Conservation (phyloP, 64 coral and sea anemone genomes). For the Actinia tenebrosa region DNA sequence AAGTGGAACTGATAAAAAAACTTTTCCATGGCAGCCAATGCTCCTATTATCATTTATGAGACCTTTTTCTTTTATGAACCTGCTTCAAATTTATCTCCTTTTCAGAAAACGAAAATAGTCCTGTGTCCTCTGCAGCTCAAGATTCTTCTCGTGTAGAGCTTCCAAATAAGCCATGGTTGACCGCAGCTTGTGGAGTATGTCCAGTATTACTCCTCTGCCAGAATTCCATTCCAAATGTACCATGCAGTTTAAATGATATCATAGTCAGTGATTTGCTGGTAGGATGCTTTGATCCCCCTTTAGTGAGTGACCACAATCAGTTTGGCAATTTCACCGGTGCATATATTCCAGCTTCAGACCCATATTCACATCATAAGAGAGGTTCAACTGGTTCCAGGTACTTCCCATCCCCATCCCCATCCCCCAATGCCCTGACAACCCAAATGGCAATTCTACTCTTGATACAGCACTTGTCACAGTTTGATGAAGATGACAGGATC, state of each 20-base stretch:
- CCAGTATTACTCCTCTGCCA: slow-evolving; percentile 86
- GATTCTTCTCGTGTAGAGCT: slow-evolving; percentile 48
- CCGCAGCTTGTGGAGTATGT: slow-evolving; percentile 76
- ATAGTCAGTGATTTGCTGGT: slow-evolving; percentile 88
- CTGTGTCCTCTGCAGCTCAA: slow-evolving; percentile 32
- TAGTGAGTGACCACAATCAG: slow-evolving; percentile 79
- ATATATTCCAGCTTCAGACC: slow-evolving; percentile 10
- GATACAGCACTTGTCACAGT: slow-evolving; percentile 88
- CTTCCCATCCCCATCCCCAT: neutral
- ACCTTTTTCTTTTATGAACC: too few species aligned
- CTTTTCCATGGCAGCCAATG: too few species aligned
- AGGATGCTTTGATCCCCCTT: slow-evolving; percentile 74
- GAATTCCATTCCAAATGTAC: slow-evolving; percentile 84
- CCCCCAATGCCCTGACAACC: slow-evolving; percentile 46
- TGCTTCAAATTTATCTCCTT: neutral
- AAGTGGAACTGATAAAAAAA: too few species aligned
- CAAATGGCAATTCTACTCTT: slow-evolving; percentile 86
- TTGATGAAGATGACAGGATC: slow-evolving; percentile 81
- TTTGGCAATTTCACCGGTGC: slow-evolving; percentile 34
- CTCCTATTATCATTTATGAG: too few species aligned
- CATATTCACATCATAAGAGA: slow-evolving; percentile 1
- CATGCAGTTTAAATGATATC: slow-evolving; percentile 85
- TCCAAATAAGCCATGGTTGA: slow-evolving; percentile 78
- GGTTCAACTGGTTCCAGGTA: neutral
- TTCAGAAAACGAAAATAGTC: slow-evolving; percentile 35